Percentiles rank a stretch among this genome's conserved stretches.
phyloP scores from a whole-genome alignment of 1,140 invertebrate genomes.

The Drosophila pruinosa region DNA sequence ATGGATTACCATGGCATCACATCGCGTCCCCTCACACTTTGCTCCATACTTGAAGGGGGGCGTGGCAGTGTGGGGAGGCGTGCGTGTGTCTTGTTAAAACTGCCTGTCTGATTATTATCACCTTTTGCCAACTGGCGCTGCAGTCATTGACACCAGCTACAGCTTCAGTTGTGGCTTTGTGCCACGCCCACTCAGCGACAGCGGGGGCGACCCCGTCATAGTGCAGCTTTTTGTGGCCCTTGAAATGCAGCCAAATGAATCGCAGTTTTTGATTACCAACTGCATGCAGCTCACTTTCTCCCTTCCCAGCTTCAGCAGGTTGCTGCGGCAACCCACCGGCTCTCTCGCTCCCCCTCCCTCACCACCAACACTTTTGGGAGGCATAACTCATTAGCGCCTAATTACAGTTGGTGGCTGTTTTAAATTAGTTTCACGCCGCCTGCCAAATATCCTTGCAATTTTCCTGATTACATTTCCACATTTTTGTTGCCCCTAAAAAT shows the following conservation, averaged over 20 bases:
- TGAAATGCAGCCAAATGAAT: slow-evolving; percentile 53
- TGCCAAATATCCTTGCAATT: slow-evolving; percentile 28
- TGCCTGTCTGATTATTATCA: slow-evolving; percentile 78
- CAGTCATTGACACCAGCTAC: slow-evolving; percentile 67
- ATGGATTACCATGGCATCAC: slow-evolving; percentile 63
- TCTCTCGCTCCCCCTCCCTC: neutral
- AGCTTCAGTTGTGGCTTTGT: neutral
- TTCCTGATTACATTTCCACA: slow-evolving; percentile 44
- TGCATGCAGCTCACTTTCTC: neutral
- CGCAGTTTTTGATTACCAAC: slow-evolving; percentile 76
- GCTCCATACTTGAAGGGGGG: neutral
- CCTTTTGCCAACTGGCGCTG: slow-evolving; percentile 44
- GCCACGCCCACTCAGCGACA: slow-evolving; percentile 52
- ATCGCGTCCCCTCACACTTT: neutral
- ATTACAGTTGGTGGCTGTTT: slow-evolving; percentile 56
- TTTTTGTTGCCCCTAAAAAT: neutral
- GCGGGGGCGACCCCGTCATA: slow-evolving; percentile 6
- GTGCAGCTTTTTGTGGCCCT: slow-evolving; percentile 17
- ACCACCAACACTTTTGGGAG: slow-evolving; percentile 22
- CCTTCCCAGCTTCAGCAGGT: slow-evolving; percentile 1
- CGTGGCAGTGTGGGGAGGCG: slow-evolving; percentile 18
- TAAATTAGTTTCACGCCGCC: slow-evolving; percentile 50
- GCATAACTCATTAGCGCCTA: slow-evolving; percentile 58
- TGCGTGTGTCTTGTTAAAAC: slow-evolving; percentile 74
- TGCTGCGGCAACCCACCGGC: slow-evolving; percentile 43